phyloP scores from a whole-genome alignment of 2,797 vertebrate species.

The Huso huso region DNA sequence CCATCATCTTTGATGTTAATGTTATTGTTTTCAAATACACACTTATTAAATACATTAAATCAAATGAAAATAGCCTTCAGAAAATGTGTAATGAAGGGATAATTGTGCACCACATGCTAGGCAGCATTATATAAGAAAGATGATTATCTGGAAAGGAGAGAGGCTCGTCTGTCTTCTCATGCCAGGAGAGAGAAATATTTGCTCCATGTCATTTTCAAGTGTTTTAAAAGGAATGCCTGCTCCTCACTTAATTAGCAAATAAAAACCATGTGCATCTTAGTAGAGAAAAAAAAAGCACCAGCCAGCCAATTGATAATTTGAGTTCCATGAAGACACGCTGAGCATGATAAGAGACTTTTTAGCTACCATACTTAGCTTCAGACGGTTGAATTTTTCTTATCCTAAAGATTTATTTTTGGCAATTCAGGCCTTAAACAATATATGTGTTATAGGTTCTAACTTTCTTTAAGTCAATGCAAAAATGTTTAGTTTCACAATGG shows the following conservation, averaged over 20 bases:
- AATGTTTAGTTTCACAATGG: too few species aligned
- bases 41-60: too few species aligned
- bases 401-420: background rate
- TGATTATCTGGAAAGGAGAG: constrained; percentile 14
- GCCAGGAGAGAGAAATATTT: constrained; percentile 12
- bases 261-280: constrained; percentile 33
- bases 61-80: background rate
- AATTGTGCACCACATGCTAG: constrained; percentile 9
- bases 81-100: constrained; percentile 1
- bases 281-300: constrained; percentile 33
- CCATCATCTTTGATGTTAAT: too few species aligned
- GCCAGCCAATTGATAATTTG: constrained; percentile 52
- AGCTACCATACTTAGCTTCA: background rate
- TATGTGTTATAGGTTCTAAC: too few species aligned
- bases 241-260: constrained; percentile 54
- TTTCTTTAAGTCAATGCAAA: too few species aligned
- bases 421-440: too few species aligned
- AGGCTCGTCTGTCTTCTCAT: constrained; percentile 4
- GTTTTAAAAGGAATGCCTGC: constrained; percentile 30
- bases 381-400: background rate
- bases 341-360: constrained; percentile 17
- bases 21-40: too few species aligned
- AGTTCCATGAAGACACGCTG: constrained; percentile 46
- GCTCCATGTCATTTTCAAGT: constrained; percentile 21
- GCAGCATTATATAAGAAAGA: constrained; percentile 15